These are phyloP conservation scores for Asobara japonica DNA, from an alignment of 1,140 invertebrate species.

Conservation along the genomic window DNA sequence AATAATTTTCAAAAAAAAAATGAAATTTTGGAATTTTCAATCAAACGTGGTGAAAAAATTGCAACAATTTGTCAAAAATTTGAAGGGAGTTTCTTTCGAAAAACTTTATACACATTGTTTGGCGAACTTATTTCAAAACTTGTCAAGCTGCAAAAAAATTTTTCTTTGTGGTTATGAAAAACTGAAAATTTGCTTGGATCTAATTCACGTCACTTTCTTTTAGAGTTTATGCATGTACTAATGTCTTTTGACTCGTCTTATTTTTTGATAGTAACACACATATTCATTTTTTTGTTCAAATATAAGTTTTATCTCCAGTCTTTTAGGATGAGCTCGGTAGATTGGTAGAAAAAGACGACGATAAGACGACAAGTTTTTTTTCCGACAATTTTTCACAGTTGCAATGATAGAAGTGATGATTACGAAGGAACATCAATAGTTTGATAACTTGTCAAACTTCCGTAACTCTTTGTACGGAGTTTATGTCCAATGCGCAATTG, in stretches of 20 bases:
- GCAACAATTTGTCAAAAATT: too few relatives aligned
- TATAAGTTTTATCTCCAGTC: slow-evolving; percentile 4
- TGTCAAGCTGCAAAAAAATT: too few relatives aligned
- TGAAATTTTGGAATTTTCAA: too few relatives aligned
- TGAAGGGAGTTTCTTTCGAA: too few relatives aligned
- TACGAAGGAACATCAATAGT: slow-evolving; percentile 12
- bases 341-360: slow-evolving; percentile 4
- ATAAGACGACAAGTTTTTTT: not conserved
- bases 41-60: too few relatives aligned
- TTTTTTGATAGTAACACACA: not conserved
- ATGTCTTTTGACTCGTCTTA: not conserved
- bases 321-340: not conserved
- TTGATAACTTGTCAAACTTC: slow-evolving; percentile 52
- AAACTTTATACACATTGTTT: too few relatives aligned
- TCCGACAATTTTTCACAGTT: not conserved
- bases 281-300: not conserved
- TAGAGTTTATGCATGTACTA: not conserved
- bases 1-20: too few relatives aligned
- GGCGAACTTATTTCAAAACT: too few relatives aligned
- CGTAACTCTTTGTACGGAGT: slow-evolving; percentile 55
- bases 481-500: slow-evolving; percentile 60
- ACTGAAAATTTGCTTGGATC: not conserved
- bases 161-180: too few relatives aligned
- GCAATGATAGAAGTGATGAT: slow-evolving; percentile 7
- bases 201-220: not conserved